phyloP scores from a whole-genome alignment of 2,797 vertebrate species.

The Caiman crocodilus region DNA sequence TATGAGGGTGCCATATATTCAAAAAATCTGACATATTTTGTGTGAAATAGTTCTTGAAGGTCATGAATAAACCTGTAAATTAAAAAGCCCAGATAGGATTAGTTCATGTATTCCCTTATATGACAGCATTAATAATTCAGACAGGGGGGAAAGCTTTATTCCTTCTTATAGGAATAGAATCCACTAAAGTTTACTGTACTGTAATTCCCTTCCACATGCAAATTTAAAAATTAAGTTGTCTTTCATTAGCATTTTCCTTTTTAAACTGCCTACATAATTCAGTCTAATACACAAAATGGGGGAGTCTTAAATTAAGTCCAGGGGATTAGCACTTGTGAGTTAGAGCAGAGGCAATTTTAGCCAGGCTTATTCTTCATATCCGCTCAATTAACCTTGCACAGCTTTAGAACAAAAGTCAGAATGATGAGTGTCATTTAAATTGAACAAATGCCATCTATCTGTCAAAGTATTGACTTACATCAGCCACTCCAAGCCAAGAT shows the following conservation, averaged over 20 bases:
- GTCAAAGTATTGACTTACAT: slow-evolving; percentile 62
- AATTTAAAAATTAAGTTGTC: slow-evolving; percentile 53
- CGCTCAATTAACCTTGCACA: slow-evolving; percentile 79
- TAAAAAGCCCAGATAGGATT: slow-evolving; percentile 1
- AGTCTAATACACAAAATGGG: slow-evolving; percentile 50
- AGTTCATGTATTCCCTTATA: neutral
- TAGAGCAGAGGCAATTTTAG: slow-evolving; percentile 65
- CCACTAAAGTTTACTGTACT: neutral
- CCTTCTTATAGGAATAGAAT: neutral
- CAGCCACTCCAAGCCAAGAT: slow-evolving; percentile 32
- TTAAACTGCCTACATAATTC: slow-evolving; percentile 46
- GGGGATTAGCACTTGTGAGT: slow-evolving; percentile 71
- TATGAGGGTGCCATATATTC: neutral
- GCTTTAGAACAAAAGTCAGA: slow-evolving; percentile 74
- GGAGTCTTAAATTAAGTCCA: slow-evolving; percentile 67
- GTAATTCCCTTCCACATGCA: slow-evolving; percentile 19
- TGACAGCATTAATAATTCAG: neutral
- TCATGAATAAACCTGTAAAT: slow-evolving; percentile 33
- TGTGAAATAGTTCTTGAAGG: slow-evolving; percentile 43
- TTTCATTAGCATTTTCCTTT: slow-evolving; percentile 60
- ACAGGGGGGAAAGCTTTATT: neutral
- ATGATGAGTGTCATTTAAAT: slow-evolving; percentile 62
- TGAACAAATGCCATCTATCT: slow-evolving; percentile 75
- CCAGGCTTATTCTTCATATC: slow-evolving; percentile 75
- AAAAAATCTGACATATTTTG: slow-evolving; percentile 4